Evolutionary conservation across 2,888 invertebrate genomes (phyloP), one percentile per base, ranked within the genome.

Genomic region (Dynastes maya): DNA sequence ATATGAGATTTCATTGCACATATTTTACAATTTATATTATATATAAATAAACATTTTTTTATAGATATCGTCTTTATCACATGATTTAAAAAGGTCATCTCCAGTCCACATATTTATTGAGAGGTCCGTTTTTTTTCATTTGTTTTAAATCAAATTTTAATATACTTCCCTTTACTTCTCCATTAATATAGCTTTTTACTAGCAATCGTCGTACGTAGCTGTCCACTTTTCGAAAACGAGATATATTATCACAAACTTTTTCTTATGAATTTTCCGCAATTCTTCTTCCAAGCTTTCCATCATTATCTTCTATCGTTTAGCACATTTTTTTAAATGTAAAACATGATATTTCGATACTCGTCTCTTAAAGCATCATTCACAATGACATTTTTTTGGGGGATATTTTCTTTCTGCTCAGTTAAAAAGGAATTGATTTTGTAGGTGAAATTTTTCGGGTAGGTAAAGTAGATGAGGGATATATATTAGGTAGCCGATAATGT

Each of bases 21-120:
- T 85, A 84, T 83, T 84, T 84, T 84, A 83, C 82, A 83, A 80
- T 72, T 72, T 72, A 78, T 78, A 72, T 72, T 78, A 80, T 82
- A 83, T 78, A 80, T 78, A 80, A 77, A 77, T 84, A 83, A 85
- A 84, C 74, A 83, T 85, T 79, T 82, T 53, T 84, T 83, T 85
- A 84, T 84, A 87, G 87, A 87, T 87, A 87, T 87, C 85, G 86
- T 87, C 85, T 84, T 85, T 87, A 87, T 87, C 87, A 87, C 87
- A 87, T 86, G 85, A 85, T 82, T 84, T 84, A 83, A 83, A 81
- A 83, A 82, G 81, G 83, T 83, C 81, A 58, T 72, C 80, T 82
- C 79, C 29, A 76, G 67, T 76, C 27, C 76, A 67, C 67, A 65
- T 68, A 51, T 77, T 58, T 77, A 22, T 77, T 61, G 72, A 61